Evolutionary conservation across 2,888 invertebrate genomes (phyloP), one percentile per base, ranked within the genome.

Genomic region (Amphipyra tragopoginis): DNA sequence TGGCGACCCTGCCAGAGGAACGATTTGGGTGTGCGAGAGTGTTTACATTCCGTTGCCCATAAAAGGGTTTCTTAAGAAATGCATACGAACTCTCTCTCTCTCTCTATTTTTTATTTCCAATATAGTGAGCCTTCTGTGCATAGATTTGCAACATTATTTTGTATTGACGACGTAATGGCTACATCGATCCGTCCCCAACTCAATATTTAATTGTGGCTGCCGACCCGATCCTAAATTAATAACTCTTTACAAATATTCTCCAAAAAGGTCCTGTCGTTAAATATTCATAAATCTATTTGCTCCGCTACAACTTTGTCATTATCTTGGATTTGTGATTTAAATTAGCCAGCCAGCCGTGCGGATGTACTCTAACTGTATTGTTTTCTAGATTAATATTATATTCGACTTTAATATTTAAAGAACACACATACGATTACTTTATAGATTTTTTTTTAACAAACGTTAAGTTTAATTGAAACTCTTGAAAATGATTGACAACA

Each of bases 251-350:
- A 54, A 57, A 60, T 62, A 61, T 57, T 39, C 42, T 13, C 6
- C 54, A 40, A 63, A 66, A 65, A 48, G 59, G 58, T 48, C 15
- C n/a, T 44, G 13, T 44, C 43, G 50, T 63, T 77, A 65, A 72
- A 67, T 66, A 75, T 75, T 72, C 67, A 72, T 68, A 67, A 61
- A 66, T 52, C 55, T 69, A 68, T 79, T 77, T 62, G 60, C 49
- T 65, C 55, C 64, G 49, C 48, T 52, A 65, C 49, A 63, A 72
- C 49, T 62, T 70, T 60, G 49, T 56, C 54, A 63, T 60, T 64
- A 69, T 68, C 57, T 65, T 56, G 21, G 65, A 79, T 77, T 75
- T 69, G 58, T 42, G 45, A 77, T 75, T 70, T 63, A 69, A 75
- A 77, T 72, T 48, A 72, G 45, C 40, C 29, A 40, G 43, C 60